A percentile compares a stretch with the other conserved stretches of the same genome.
Evolutionary conservation across 1,140 invertebrate genomes (phyloP).

Genomic region (Eciton burchellii): DNA sequence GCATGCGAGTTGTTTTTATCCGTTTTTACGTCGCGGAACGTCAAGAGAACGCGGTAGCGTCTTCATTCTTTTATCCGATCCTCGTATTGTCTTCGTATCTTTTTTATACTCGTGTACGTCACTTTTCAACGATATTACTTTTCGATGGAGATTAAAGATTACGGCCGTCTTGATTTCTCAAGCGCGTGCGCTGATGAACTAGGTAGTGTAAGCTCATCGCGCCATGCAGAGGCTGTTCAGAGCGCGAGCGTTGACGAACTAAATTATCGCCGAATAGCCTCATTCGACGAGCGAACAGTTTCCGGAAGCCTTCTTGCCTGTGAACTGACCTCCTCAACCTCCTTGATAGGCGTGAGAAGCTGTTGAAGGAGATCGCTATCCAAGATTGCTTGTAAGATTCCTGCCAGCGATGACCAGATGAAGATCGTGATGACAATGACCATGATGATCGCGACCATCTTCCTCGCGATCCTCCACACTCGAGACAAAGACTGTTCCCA

Average conservation of each 20-base stretch:
- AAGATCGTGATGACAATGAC: background rate
- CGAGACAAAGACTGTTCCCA: conserved; percentile 44
- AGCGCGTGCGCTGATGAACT: background rate
- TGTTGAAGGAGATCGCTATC: background rate
- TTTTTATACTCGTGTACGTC: background rate
- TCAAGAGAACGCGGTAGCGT: background rate
- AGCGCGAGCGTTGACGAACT: background rate
- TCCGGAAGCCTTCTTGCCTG: background rate
- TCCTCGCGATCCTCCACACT: conserved; percentile 7
- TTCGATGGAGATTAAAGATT: conserved; percentile 20
- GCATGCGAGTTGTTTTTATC: background rate
- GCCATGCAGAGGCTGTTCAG: background rate
- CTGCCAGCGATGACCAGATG: background rate
- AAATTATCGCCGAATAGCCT: conserved; percentile 8
- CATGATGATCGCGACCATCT: background rate
- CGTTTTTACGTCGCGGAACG: background rate
- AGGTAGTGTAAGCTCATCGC: background rate
- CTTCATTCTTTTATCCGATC: background rate
- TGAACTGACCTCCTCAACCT: background rate
- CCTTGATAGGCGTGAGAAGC: background rate
- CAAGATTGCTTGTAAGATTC: background rate
- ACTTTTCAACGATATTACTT: conserved; percentile 5
- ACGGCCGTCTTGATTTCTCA: background rate
- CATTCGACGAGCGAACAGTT: background rate
- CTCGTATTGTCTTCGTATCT: background rate